A percentile compares a stretch with the other conserved stretches of the same genome.
Conservation (phyloP, 2,888 invertebrate genomes). For the Netelia fuscicornis region DNA sequence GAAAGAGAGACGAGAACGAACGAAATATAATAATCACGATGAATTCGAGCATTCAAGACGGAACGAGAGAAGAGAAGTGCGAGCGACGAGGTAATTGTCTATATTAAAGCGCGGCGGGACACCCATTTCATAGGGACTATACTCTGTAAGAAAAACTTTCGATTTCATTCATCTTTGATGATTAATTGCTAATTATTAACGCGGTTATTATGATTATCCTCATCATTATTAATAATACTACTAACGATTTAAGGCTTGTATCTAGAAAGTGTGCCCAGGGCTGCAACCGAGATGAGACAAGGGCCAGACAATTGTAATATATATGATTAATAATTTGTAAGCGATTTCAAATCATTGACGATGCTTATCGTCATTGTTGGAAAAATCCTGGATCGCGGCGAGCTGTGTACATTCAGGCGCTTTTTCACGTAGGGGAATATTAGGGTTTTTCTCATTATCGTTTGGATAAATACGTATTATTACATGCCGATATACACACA, state of each 20-base stretch:
- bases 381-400: constrained; percentile 60
- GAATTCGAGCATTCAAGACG: background rate
- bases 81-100: constrained; percentile 42
- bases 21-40: constrained; percentile 8
- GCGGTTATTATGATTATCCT: constrained; percentile 72
- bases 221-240: constrained; percentile 73
- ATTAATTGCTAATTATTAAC: constrained; percentile 70
- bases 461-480: constrained; percentile 60
- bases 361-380: constrained; percentile 60
- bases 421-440: constrained; percentile 70
- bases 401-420: constrained; percentile 70
- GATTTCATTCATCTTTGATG: constrained; percentile 70
- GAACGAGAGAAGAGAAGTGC: constrained; percentile 1
- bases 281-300: constrained; percentile 37
- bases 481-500: constrained; percentile 12
- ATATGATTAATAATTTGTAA: constrained; percentile 67
- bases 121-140: constrained; percentile 46
- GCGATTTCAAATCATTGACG: constrained; percentile 49
- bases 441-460: constrained; percentile 60
- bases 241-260: constrained; percentile 74
- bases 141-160: constrained; percentile 51
- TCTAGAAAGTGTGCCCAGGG: constrained; percentile 71
- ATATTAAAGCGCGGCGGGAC: constrained; percentile 41
- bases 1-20: constrained; percentile 9
- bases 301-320: constrained; percentile 74